Percentiles rank a stretch among this genome's conserved stretches.
These are phyloP conservation scores for Montipora capitata DNA, from an alignment of 92 coral and sea anemone species.

Conservation along the genomic window DNA sequence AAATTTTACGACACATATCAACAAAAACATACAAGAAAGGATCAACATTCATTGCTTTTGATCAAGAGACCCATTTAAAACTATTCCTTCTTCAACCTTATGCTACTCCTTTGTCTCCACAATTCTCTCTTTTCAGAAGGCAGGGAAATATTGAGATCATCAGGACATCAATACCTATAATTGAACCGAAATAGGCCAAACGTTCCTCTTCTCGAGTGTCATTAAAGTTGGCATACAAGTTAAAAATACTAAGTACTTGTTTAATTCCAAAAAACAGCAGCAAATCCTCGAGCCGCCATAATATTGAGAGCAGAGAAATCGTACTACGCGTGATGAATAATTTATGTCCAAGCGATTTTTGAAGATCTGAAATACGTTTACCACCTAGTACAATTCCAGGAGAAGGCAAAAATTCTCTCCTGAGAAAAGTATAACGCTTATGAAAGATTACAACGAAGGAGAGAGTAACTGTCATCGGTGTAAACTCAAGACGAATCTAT, in stretches of 20 bases:
- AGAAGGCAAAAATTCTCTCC: too few relatives aligned
- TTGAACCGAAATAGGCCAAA: slow-evolving; percentile 4
- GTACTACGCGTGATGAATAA: slow-evolving; percentile 41
- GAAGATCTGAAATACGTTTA: slow-evolving; percentile 33
- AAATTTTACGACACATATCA: too few relatives aligned
- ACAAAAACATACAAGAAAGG: too few relatives aligned
- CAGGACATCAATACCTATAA: slow-evolving; percentile 11
- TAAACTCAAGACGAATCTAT: background rate
- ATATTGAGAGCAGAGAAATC: background rate
- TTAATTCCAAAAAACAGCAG: background rate
- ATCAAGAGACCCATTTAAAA: background rate
- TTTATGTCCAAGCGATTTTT: slow-evolving; percentile 41
- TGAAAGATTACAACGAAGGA: too few relatives aligned
- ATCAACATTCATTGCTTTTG: too few relatives aligned
- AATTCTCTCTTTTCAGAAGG: background rate
- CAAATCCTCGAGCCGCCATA: background rate
- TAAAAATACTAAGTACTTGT: background rate
- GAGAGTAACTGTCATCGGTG: too few relatives aligned
- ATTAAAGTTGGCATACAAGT: background rate
- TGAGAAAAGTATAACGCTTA: too few relatives aligned
- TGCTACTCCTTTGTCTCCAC: background rate
- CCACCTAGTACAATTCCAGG: too few relatives aligned
- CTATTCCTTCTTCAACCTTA: background rate
- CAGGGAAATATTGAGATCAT: slow-evolving; percentile 16
- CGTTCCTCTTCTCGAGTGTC: background rate